Conservation (phyloP, 2,888 invertebrate species). For the Strigamia transsilvanica region DNA sequence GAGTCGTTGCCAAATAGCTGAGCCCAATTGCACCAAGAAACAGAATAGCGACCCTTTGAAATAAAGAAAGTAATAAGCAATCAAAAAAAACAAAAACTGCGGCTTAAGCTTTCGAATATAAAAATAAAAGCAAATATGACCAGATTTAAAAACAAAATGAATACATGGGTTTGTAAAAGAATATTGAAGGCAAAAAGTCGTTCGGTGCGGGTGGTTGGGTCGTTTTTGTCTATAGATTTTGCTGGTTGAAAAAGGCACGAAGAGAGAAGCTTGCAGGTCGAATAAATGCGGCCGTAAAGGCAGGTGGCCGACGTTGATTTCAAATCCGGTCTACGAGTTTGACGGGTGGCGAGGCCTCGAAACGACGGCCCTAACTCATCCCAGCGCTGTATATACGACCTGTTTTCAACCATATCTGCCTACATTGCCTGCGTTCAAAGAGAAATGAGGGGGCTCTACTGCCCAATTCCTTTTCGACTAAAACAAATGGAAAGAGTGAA, state of each 20-base stretch:
- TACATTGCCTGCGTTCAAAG: conserved; percentile 28
- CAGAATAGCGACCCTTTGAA: conserved; percentile 23
- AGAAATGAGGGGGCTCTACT: conserved; percentile 21
- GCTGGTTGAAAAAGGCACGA: conserved; percentile 30
- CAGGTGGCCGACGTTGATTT: conserved; percentile 49
- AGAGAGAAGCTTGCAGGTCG: conserved; percentile 44
- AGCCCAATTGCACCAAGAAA: conserved; percentile 33
- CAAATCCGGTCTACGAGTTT: conserved; percentile 43
- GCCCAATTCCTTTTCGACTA: conserved; percentile 24
- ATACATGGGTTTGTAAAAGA: neutral
- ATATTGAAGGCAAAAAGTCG: neutral
- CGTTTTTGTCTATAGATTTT: conserved; percentile 32
- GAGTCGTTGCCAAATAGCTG: conserved; percentile 43
- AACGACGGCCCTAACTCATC: conserved; percentile 45
- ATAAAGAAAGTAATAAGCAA: conserved; percentile 40
- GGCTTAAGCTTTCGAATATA: neutral
- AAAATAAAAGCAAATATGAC: neutral
- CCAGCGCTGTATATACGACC: conserved; percentile 35
- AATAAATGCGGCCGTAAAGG: conserved; percentile 49
- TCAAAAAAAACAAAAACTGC: neutral
- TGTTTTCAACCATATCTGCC: conserved; percentile 47
- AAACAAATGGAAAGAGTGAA: conserved; percentile 33
- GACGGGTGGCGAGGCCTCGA: conserved; percentile 46
- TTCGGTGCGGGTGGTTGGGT: neutral
- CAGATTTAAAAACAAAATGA: conserved; percentile 19